phyloP scores from a whole-genome alignment of 2,797 vertebrate species.

The Scleropages formosus region DNA sequence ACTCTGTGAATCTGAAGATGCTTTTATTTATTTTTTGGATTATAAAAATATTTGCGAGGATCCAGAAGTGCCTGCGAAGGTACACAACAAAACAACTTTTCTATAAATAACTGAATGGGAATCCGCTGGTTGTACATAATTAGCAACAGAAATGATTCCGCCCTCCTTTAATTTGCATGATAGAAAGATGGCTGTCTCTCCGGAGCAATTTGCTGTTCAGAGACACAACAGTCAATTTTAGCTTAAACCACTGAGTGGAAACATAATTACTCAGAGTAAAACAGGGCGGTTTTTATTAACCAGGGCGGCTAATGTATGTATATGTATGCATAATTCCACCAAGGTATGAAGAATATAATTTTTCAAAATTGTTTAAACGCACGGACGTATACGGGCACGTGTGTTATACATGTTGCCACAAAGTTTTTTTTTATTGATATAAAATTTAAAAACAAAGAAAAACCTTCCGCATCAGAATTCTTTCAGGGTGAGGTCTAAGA shows the following conservation, averaged over 20 bases:
- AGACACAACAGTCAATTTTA: conserved; percentile 23
- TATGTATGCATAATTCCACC: conserved; percentile 7
- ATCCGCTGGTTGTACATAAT: conserved; percentile 67
- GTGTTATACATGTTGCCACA: neutral
- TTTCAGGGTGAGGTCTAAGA: neutral
- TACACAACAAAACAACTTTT: conserved; percentile 69
- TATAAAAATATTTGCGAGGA: conserved; percentile 59
- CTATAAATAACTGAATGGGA: conserved; percentile 67
- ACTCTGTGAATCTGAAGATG: no score
- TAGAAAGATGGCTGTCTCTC: conserved; percentile 39
- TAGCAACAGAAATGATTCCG: conserved; percentile 61
- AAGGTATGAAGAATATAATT: conserved; percentile 4
- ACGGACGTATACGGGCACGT: neutral
- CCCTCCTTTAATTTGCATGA: conserved; percentile 45
- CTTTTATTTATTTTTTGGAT: conserved; percentile 53
- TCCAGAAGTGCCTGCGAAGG: conserved; percentile 44
- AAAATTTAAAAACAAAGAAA: neutral
- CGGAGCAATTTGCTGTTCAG: conserved; percentile 31
- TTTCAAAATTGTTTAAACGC: neutral
- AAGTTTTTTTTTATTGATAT: conserved; percentile 10
- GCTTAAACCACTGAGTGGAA: conserved; percentile 10
- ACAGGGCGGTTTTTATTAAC: conserved; percentile 18
- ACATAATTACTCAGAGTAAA: conserved; percentile 18
- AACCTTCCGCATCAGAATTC: conserved; percentile 4
- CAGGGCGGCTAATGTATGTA: conserved; percentile 6